Base-by-base conservation (phyloP, 2,888 invertebrate species). In the Xanthorhoe spadicearia region DNA sequence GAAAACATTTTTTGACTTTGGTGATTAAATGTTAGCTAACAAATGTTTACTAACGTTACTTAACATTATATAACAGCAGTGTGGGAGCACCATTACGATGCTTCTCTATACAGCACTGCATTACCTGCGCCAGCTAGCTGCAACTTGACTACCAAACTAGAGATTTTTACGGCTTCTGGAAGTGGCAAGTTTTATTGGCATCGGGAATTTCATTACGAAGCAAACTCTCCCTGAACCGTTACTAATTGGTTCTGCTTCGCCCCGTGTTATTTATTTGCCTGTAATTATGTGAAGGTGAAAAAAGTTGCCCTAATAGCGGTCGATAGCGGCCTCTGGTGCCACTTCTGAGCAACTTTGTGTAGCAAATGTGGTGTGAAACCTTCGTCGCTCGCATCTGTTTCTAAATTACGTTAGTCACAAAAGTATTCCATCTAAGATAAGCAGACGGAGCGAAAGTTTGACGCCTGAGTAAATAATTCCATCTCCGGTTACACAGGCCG, bases 171-270 rank as follows among this genome's bases (percentile, higher is more conserved):
- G 62, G 56, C 28, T 28, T 59, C 15, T 54, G 9, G n/a, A 35
- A 28, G 53, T n/a, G 50, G 43, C 59, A 60, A 66, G 69, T 68
- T 68, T 57, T 62, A 68, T 62, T 66, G 62, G 69, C 61, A 49
- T 72, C 62, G 76, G 79, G 84, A 84, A 86, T 85, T 86, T 85
- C 83, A 86, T 85, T 86, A 86, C 71, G 72, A 78, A 73, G 63
- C 78, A 69, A 82, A 83, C 81, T 82, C 76, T 77, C 77, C 77
- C 62, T 65, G 82, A 81, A 81, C 82, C 81, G 79, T 78, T 59
- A 78, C 80, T 86, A 85, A 86, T 87, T 85, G 80, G 78, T 81
- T 81, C 79, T 68, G 74, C 77, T 64, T 58, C 66, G 75, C 71
- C 68, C 73, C 58, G 64, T 74, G 80, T 81, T 86, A 83, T 85